Conservation (phyloP, 1,140 invertebrate genomes). For the Dendroctonus valens region DNA sequence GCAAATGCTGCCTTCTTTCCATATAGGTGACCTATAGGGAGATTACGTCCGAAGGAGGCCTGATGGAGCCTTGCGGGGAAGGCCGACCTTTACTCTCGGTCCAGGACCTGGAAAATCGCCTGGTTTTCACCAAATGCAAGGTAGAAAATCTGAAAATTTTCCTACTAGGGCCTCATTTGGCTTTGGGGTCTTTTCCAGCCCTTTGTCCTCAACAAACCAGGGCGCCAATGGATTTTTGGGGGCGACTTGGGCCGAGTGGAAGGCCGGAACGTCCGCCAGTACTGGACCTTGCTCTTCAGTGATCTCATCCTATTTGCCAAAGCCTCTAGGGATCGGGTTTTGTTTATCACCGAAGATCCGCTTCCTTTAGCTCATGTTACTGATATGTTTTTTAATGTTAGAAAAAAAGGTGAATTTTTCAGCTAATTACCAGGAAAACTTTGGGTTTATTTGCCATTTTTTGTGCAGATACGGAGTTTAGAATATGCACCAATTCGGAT, state of each 20-base stretch:
- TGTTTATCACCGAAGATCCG: conserved; percentile 84
- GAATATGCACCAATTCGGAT: conserved; percentile 61
- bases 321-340: conserved; percentile 77
- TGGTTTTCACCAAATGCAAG: conserved; percentile 85
- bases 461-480: conserved; percentile 66
- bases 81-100: conserved; percentile 74
- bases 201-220: conserved; percentile 75
- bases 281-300: conserved; percentile 80
- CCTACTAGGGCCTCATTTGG: not conserved
- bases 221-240: conserved; percentile 84
- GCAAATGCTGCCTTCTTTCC: not conserved
- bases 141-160: conserved; percentile 47
- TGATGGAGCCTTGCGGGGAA: conserved; percentile 80
- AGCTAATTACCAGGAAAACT: not conserved
- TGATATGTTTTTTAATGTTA: conserved; percentile 79
- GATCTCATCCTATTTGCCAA: conserved; percentile 82
- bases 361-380: conserved; percentile 72
- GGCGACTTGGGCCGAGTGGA: conserved; percentile 79
- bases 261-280: conserved; percentile 73
- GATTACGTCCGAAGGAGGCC: conserved; percentile 73
- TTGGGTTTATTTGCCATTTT: no score
- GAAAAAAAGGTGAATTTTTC: conserved; percentile 68
- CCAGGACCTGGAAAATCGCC: conserved; percentile 76
- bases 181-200: conserved; percentile 56
- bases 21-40: conserved; percentile 67